Percentiles rank a stretch among this genome's conserved stretches.
Evolutionary conservation across 2,888 invertebrate genomes (phyloP).

Genomic region (Caenorhabditis parvicauda): DNA sequence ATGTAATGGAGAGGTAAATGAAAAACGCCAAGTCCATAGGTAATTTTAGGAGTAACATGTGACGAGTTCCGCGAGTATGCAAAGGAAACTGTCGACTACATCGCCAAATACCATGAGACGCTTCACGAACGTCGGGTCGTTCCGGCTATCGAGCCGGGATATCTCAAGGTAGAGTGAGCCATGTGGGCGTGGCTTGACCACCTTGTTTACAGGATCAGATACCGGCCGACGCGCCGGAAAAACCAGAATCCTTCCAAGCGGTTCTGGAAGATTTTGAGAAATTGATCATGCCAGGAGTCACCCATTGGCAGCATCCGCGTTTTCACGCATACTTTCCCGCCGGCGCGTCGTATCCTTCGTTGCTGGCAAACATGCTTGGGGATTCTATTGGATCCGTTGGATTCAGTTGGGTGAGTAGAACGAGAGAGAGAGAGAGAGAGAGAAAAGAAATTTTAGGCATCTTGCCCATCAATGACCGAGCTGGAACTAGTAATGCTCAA

Average conservation of each 20-base stretch:
- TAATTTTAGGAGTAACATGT: constrained; percentile 45
- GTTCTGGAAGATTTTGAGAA: constrained; percentile 84
- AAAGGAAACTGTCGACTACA: constrained; percentile 82
- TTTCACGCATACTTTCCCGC: constrained; percentile 99
- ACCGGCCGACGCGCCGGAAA: constrained; percentile 80
- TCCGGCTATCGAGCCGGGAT: constrained; percentile 83
- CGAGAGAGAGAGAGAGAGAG: neutral
- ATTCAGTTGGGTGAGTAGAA: constrained; percentile 83
- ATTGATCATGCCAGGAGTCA: constrained; percentile 88
- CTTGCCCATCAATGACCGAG: constrained; percentile 95
- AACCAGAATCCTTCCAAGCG: constrained; percentile 80
- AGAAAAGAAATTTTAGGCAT: constrained; percentile 72
- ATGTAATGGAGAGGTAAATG: too few relatives aligned
- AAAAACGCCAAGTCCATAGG: too few relatives aligned
- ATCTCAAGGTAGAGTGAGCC: constrained; percentile 69
- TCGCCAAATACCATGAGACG: constrained; percentile 84
- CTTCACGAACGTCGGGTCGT: constrained; percentile 81
- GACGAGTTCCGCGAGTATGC: constrained; percentile 66
- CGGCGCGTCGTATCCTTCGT: constrained; percentile 93
- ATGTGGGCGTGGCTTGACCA: neutral
- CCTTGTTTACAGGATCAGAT: constrained; percentile 68
- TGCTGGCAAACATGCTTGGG: constrained; percentile 93
- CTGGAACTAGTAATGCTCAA: constrained; percentile 96
- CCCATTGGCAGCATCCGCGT: constrained; percentile 97
- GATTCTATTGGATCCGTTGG: constrained; percentile 95